phyloP scores from a whole-genome alignment of 2,888 invertebrate species.

The Cheilosia pagana region DNA sequence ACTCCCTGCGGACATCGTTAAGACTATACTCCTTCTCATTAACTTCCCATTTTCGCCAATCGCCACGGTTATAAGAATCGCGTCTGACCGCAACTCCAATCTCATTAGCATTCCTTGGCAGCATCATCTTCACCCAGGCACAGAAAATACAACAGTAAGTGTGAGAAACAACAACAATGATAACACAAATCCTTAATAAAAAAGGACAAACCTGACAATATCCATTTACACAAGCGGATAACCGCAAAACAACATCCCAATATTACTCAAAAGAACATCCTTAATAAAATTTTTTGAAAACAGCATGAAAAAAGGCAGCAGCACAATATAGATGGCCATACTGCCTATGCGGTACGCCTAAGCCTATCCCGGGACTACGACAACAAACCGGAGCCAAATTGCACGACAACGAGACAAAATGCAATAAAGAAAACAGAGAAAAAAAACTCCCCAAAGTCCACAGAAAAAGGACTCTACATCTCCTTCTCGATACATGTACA shows the following conservation, averaged over 20 bases:
- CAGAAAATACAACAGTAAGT: neutral
- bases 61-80: neutral
- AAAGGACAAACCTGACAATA: constrained; percentile 58
- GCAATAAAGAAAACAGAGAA: constrained; percentile 42
- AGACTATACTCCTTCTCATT: too few species aligned
- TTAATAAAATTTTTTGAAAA: constrained; percentile 39
- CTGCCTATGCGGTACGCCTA: constrained; percentile 71
- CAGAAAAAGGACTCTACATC: constrained; percentile 53
- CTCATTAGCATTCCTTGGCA: constrained; percentile 35
- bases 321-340: constrained; percentile 57
- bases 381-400: constrained; percentile 71
- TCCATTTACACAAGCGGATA: constrained; percentile 66
- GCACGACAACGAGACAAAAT: constrained; percentile 63
- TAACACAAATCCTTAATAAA: constrained; percentile 41
- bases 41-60: neutral
- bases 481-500: constrained; percentile 55
- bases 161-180: too few species aligned
- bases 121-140: neutral
- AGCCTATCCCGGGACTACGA: constrained; percentile 72
- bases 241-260: constrained; percentile 75
- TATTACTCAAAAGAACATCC: constrained; percentile 66
- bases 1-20: too few species aligned
- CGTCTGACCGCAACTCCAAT: constrained; percentile 14
- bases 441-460: constrained; percentile 13
- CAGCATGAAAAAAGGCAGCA: constrained; percentile 25